Conservation (phyloP, 2,888 invertebrate genomes). For the Macrosoma leucophasiata region DNA sequence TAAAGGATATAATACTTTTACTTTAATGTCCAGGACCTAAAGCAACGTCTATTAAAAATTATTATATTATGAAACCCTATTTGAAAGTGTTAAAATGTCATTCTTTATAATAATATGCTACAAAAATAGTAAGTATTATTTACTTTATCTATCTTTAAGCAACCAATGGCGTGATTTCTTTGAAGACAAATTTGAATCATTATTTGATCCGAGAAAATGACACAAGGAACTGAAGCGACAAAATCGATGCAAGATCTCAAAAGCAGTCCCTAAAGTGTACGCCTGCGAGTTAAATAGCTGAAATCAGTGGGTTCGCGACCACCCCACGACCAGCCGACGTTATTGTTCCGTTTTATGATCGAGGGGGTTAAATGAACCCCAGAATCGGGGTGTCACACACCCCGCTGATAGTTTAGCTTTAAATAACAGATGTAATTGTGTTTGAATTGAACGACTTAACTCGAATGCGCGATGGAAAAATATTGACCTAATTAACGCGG, state of each 20-base stretch:
- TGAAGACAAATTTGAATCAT: too few species aligned
- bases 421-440: slow-evolving; percentile 65
- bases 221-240: too few species aligned
- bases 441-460: slow-evolving; percentile 51
- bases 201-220: too few species aligned
- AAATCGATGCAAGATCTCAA: slow-evolving; percentile 12
- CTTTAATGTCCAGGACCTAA: too few species aligned
- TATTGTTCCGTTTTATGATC: slow-evolving; percentile 36
- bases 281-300: slow-evolving; percentile 33
- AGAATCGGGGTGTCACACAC: slow-evolving; percentile 30
- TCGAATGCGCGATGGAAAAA: slow-evolving; percentile 30
- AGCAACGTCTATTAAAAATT: too few species aligned
- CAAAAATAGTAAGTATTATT: too few species aligned
- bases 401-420: slow-evolving; percentile 38
- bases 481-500: slow-evolving; percentile 13
- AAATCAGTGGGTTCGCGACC: slow-evolving; percentile 36
- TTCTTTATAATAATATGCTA: too few species aligned
- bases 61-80: too few species aligned
- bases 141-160: too few species aligned
- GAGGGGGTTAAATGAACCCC: slow-evolving; percentile 39
- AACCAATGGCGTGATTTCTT: too few species aligned
- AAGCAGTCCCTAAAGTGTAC: slow-evolving; percentile 15
- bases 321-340: slow-evolving; percentile 32
- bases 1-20: too few species aligned
- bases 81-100: too few species aligned